These are phyloP conservation scores for Pangasius macronema DNA, from an alignment of 2,797 vertebrate species.

Conservation along the genomic window DNA sequence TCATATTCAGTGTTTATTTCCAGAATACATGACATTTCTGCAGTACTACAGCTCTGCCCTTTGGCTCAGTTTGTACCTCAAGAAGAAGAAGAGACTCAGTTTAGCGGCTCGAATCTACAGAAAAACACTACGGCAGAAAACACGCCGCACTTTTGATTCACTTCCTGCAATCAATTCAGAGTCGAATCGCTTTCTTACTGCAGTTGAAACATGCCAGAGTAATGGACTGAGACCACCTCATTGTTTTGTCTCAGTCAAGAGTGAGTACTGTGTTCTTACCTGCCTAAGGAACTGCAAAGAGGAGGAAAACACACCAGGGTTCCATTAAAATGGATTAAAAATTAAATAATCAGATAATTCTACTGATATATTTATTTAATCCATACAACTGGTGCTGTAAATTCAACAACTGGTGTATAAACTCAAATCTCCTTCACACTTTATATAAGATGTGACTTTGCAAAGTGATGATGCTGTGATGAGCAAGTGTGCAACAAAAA, in stretches of 20 bases:
- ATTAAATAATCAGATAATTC: background rate
- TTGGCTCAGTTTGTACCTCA: background rate
- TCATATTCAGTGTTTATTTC: background rate
- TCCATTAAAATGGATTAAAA: too few species aligned
- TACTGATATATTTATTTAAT: background rate
- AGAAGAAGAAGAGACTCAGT: too few species aligned
- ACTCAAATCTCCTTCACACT: background rate
- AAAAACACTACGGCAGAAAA: background rate
- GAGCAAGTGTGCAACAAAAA: background rate
- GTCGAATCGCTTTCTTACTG: background rate
- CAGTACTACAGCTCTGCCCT: background rate
- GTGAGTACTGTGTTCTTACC: background rate
- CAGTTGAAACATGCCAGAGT: background rate
- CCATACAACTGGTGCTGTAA: background rate
- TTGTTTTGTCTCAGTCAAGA: background rate
- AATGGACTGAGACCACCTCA: background rate
- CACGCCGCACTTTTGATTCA: background rate
- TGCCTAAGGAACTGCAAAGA: background rate
- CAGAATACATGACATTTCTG: background rate
- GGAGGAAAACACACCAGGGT: background rate
- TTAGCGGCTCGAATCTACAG: background rate
- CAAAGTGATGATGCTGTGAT: background rate
- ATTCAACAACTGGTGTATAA: background rate
- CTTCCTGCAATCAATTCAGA: background rate
- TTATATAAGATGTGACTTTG: background rate